Evolutionary conservation across 2,797 vertebrate genomes (phyloP).

Genomic region (Karalla daura): DNA sequence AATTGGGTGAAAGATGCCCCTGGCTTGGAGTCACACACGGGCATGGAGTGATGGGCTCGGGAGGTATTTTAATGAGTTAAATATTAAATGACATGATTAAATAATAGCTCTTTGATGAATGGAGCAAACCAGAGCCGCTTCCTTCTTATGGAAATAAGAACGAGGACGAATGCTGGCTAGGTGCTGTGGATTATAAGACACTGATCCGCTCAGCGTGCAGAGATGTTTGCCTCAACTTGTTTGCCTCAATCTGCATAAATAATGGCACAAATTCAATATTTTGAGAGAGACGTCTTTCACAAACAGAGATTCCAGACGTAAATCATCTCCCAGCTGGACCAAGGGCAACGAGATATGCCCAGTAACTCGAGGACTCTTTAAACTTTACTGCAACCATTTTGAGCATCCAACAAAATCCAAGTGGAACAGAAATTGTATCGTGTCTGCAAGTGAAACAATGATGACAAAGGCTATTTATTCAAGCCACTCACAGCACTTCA

Average conservation of each 20-base stretch:
- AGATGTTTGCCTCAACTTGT: not conserved
- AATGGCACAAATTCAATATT: conserved; percentile 32
- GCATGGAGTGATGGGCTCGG: too few relatives aligned
- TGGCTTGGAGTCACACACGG: not conserved
- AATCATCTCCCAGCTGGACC: not conserved
- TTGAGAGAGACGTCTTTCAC: conserved; percentile 10
- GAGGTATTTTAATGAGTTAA: not conserved
- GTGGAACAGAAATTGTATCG: too few relatives aligned
- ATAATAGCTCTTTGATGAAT: not conserved
- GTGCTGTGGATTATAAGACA: not conserved
- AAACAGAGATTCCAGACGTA: not conserved
- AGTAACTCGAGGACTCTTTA: too few relatives aligned
- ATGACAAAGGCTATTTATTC: too few relatives aligned
- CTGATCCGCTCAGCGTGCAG: not conserved
- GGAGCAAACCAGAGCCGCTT: not conserved
- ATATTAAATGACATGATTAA: not conserved
- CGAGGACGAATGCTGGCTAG: not conserved
- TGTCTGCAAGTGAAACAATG: too few relatives aligned
- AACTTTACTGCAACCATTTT: not conserved
- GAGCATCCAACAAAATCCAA: not conserved
- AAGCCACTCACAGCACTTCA: too few relatives aligned
- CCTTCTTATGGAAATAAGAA: not conserved
- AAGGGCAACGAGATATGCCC: conserved; percentile 9
- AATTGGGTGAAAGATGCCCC: not conserved
- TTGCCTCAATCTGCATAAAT: conserved; percentile 29